A percentile compares a stretch with the other conserved stretches of the same genome.
Conservation (phyloP, 2,888 invertebrate species). For the Pristionchus maxplancki region DNA sequence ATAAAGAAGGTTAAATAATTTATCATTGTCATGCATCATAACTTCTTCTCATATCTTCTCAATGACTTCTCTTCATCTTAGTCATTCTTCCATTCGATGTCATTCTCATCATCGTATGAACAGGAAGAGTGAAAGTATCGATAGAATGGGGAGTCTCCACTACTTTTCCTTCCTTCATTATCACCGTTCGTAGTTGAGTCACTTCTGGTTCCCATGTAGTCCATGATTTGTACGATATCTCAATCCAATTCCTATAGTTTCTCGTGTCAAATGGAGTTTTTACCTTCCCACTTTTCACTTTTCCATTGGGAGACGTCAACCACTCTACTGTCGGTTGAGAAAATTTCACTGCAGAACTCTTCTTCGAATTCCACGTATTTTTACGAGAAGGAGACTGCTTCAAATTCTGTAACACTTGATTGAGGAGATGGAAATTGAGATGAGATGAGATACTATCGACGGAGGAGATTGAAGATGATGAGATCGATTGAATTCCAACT, state of each 20-base stretch:
- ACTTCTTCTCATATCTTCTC: neutral
- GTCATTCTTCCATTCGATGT: neutral
- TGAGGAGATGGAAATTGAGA: neutral
- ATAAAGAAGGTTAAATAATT: too few relatives aligned
- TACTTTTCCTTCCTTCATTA: neutral
- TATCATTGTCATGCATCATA: neutral
- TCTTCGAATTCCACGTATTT: neutral
- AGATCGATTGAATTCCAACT: too few relatives aligned
- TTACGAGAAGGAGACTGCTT: neutral
- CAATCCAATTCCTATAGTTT: too few relatives aligned
- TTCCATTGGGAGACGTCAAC: neutral
- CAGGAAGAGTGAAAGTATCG: neutral
- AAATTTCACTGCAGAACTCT: neutral
- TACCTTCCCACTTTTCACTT: conserved; percentile 3
- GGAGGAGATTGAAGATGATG: neutral
- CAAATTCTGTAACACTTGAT: too few relatives aligned
- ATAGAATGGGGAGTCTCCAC: neutral
- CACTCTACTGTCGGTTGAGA: neutral
- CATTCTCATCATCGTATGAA: conserved; percentile 33
- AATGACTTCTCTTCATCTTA: neutral
- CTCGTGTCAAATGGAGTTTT: too few relatives aligned
- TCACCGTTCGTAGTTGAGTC: neutral
- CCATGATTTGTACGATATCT: neutral
- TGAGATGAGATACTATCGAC: neutral
- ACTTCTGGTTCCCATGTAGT: conserved; percentile 4